These are phyloP conservation scores for Drosophila pegasa DNA, from an alignment of 2,888 invertebrate genomes.

Conservation along the genomic window DNA sequence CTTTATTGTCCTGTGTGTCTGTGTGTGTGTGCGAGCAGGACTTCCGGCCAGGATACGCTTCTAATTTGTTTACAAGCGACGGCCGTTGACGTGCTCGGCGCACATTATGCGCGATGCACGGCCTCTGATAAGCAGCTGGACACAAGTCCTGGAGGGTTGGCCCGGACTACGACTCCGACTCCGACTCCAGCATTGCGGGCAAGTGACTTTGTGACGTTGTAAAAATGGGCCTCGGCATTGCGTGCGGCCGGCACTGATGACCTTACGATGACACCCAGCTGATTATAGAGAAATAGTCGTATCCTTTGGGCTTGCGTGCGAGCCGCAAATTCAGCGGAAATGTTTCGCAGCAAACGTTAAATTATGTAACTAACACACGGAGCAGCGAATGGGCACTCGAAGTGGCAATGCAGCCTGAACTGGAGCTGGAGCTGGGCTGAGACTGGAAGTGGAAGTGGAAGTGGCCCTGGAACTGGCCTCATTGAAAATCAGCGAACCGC, in stretches of 20 bases:
- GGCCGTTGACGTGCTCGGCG: conserved; percentile 62
- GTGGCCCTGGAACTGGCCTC: conserved; percentile 6
- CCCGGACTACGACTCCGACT: not conserved
- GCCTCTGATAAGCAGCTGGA: conserved; percentile 68
- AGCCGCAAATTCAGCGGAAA: conserved; percentile 75
- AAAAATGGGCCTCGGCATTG: conserved; percentile 38
- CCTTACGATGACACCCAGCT: conserved; percentile 83
- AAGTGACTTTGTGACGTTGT: conserved; percentile 51
- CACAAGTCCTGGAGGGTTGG: conserved; percentile 34
- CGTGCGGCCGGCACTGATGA: conserved; percentile 75
- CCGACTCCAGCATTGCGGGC: not conserved
- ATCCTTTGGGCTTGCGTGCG: conserved; percentile 57
- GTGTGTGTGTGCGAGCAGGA: conserved; percentile 38
- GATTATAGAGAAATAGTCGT: conserved; percentile 73
- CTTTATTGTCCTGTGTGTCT: conserved; percentile 17
- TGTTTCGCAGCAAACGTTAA: conserved; percentile 74
- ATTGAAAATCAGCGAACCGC: conserved; percentile 75
- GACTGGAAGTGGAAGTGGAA: not conserved
- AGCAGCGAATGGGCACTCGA: conserved; percentile 9
- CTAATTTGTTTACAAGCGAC: conserved; percentile 76
- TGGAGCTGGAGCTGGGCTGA: conserved; percentile 7
- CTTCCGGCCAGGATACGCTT: conserved; percentile 78
- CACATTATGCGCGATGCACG: conserved; percentile 76
- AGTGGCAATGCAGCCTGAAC: conserved; percentile 19
- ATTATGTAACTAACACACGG: conserved; percentile 71